These are phyloP conservation scores for Drosophila tanythrix DNA, from an alignment of 2,888 invertebrate genomes.

Conservation along the genomic window DNA sequence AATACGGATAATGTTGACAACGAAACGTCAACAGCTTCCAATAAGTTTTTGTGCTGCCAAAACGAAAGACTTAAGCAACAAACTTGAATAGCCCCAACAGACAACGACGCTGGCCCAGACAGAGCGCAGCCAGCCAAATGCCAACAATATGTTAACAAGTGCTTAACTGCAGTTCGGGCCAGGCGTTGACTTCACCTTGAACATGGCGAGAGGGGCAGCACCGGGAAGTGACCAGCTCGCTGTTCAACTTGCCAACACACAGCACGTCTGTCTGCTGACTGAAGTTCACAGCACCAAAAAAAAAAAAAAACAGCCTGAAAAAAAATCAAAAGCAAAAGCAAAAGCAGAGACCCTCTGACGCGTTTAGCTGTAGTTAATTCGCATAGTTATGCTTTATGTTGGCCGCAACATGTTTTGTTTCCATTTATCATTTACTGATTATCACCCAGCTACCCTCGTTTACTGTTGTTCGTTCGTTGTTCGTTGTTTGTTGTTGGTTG, in stretches of 20 bases:
- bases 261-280: background rate
- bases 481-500: constrained; percentile 11
- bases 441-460: constrained; percentile 69
- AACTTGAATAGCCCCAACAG: constrained; percentile 30
- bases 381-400: constrained; percentile 57
- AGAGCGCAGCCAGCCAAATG: constrained; percentile 59
- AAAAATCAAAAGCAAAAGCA: background rate
- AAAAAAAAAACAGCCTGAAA: background rate
- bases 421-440: constrained; percentile 80
- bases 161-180: constrained; percentile 72
- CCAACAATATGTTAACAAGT: constrained; percentile 82
- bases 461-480: constrained; percentile 16
- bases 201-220: constrained; percentile 22
- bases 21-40: constrained; percentile 76
- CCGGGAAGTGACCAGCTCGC: constrained; percentile 31
- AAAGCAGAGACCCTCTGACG: constrained; percentile 37
- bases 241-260: constrained; percentile 2
- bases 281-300: background rate
- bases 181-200: constrained; percentile 74
- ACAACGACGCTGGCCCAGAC: constrained; percentile 33
- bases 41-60: constrained; percentile 36
- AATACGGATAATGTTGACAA: constrained; percentile 70
- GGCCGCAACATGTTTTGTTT: constrained; percentile 63
- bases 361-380: constrained; percentile 73
- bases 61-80: constrained; percentile 70